A percentile compares a stretch with the other conserved stretches of the same genome.
These are phyloP conservation scores for Mythimna ferrago DNA, from an alignment of 2,888 invertebrate species.

Conservation along the genomic window DNA sequence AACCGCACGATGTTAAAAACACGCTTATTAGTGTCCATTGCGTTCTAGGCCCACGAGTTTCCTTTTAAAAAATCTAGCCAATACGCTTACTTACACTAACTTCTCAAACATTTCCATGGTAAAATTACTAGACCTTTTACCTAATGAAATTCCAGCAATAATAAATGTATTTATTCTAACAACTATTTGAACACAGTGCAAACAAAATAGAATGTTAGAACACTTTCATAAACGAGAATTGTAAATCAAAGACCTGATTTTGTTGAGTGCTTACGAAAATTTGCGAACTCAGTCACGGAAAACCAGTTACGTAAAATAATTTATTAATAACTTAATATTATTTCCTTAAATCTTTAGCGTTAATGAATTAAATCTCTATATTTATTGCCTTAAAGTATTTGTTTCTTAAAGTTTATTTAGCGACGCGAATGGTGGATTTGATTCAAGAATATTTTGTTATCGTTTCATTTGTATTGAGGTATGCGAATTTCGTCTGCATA, in stretches of 20 bases:
- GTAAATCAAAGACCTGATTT: slow-evolving; percentile 55
- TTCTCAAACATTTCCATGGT: no score
- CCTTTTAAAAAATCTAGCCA: no score
- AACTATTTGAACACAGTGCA: not conserved
- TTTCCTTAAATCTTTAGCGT: slow-evolving; percentile 48
- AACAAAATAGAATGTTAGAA: slow-evolving; percentile 36
- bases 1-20: no score
- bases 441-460: slow-evolving; percentile 7
- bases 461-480: no score
- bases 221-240: slow-evolving; percentile 27
- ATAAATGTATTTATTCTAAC: no score
- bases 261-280: slow-evolving; percentile 46
- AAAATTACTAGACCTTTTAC: not conserved
- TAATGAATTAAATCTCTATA: slow-evolving; percentile 51
- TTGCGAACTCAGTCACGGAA: slow-evolving; percentile 44
- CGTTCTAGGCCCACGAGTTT: no score
- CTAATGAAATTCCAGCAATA: not conserved
- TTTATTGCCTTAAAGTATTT: slow-evolving; percentile 32
- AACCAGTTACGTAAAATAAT: slow-evolving; percentile 44
- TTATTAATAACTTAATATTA: slow-evolving; percentile 56
- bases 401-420: slow-evolving; percentile 12
- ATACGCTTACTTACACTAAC: no score
- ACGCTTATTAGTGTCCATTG: no score
- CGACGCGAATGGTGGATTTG: not conserved
- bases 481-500: no score